Evolutionary conservation across 2,113 vertebrate genomes (phyloP), one percentile per base, ranked within the genome.

Genomic region (Struthio camelus): DNA sequence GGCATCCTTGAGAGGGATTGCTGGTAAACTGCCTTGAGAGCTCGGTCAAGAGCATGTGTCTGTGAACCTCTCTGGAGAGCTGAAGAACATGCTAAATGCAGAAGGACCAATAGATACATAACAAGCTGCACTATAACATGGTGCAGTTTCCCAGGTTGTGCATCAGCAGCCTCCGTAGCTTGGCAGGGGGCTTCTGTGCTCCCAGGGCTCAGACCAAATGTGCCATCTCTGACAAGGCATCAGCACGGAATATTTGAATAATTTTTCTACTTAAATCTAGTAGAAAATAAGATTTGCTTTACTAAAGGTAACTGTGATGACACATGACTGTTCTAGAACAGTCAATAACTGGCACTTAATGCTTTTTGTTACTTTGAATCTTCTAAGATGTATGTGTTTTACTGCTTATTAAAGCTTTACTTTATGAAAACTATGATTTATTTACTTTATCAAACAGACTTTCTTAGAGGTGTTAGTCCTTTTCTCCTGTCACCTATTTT

Each of bases 201-300:
- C 14, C 1, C 32, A 53, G n/a, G 2, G 6, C 24, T 54, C 27
- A 30, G 34, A 44, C 6, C 2, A 28, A 76, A 20, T 0, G 0
- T 61, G 27, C 9, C 0, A 4, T 32, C 23, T 61, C 53, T 77
- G 53, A 42, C 13, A 27, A 87, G 27, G 14, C 4, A 6, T 64
- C 48, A 50, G 46, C 14, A 6, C 48, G 30, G 85, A 20, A 25
- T 58, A 4, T 59, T 58, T 53, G 34, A 79, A 23, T 38, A 62
- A 11, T 40, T 7, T 51, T 95, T 51, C 64, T 80, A 28, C 32
- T 78, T 58, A 85, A 94, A 53, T 4, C 4, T 6, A 6, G 15
- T 14, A 30, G 50, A 58, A 87, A 66, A 73, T n/a, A 46, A 65
- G 16, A 24, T 56, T 32, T 46, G 8, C 25, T 87, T 80, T 65